A percentile compares a stretch with the other conserved stretches of the same genome.
phyloP scores from a whole-genome alignment of 2,888 invertebrate species.

The Tetragonisca angustula region DNA sequence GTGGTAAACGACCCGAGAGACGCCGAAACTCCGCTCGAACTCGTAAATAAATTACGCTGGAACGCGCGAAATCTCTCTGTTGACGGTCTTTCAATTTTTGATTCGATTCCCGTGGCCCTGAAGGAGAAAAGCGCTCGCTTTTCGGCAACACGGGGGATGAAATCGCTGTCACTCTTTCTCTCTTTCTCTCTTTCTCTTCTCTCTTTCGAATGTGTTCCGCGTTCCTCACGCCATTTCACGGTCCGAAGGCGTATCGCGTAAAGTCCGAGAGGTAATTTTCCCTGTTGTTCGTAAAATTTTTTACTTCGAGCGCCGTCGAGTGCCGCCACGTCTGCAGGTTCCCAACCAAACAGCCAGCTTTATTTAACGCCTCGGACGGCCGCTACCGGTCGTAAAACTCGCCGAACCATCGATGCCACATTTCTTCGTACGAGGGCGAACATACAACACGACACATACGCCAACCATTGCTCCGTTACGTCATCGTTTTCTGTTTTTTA shows the following conservation, averaged over 20 bases:
- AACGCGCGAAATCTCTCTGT: not conserved
- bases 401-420: constrained; percentile 29
- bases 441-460: not conserved
- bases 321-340: not conserved
- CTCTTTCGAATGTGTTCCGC: not conserved
- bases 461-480: not conserved
- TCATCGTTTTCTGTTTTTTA: not conserved
- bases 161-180: not conserved
- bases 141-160: not conserved
- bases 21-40: not conserved
- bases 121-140: too few species aligned
- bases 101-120: not conserved
- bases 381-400: constrained; percentile 62
- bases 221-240: constrained; percentile 16
- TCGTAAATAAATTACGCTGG: constrained; percentile 34
- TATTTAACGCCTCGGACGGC: constrained; percentile 56
- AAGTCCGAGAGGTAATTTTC: constrained; percentile 50
- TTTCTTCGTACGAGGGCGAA: not conserved
- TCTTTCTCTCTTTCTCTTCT: not conserved
- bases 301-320: constrained; percentile 49
- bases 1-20: not conserved
- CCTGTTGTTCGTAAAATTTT: constrained; percentile 62
- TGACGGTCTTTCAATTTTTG: constrained; percentile 9
- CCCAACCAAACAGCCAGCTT: constrained; percentile 49
- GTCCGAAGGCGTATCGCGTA: constrained; percentile 35